These are phyloP conservation scores for Brachionus plicatilis DNA, from an alignment of 1,140 invertebrate species.

Conservation along the genomic window DNA sequence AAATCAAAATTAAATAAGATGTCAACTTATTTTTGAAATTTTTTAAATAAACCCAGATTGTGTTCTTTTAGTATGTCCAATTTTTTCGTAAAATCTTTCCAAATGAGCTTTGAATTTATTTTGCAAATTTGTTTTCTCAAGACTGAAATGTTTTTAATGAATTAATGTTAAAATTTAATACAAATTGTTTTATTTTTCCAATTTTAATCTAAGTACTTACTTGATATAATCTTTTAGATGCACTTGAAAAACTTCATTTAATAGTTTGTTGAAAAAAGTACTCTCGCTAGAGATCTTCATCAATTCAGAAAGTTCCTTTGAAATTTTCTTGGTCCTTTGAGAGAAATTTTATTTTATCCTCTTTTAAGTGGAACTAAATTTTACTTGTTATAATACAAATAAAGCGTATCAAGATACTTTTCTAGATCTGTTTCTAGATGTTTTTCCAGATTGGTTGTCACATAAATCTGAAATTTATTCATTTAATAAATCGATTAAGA, in stretches of 20 bases:
- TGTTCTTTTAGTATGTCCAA: constrained; percentile 30
- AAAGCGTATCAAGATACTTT: constrained; percentile 77
- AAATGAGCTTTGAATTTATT: constrained; percentile 26
- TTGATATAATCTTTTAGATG: constrained; percentile 71
- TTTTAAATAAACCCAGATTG: neutral
- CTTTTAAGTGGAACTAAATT: neutral
- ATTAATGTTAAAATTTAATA: neutral
- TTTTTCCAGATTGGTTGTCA: constrained; percentile 44
- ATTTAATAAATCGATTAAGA: neutral
- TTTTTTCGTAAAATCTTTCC: constrained; percentile 32
- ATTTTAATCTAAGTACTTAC: constrained; percentile 54
- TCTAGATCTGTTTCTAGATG: constrained; percentile 51
- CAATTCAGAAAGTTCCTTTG: constrained; percentile 66
- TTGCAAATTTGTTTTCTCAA: constrained; percentile 9
- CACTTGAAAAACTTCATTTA: constrained; percentile 74
- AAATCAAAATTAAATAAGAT: neutral
- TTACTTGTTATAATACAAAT: constrained; percentile 77
- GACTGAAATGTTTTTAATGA: neutral
- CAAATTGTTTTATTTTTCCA: neutral
- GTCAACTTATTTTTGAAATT: neutral
- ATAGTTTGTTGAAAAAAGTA: constrained; percentile 71
- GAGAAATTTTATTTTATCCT: neutral
- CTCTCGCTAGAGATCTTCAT: constrained; percentile 72
- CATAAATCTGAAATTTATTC: constrained; percentile 34
- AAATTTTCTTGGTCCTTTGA: constrained; percentile 66